Base-by-base conservation (phyloP, 30 jellyfish, hydroid and myxozoan species). In the Aurelia sp. region DNA sequence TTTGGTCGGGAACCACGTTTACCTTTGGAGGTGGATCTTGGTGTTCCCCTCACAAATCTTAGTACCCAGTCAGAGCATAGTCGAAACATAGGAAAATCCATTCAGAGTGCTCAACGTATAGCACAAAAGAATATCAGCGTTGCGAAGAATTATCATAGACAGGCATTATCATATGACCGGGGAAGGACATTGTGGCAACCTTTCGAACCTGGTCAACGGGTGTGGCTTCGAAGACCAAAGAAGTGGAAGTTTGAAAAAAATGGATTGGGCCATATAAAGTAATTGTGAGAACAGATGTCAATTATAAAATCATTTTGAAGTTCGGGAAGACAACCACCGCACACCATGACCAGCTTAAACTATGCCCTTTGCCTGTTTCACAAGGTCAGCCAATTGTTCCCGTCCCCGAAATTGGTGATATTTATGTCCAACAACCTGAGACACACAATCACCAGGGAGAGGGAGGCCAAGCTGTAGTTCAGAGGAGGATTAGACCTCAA, bases 241-340 rank as follows among this genome's bases (percentile, higher is more conserved):
- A n/a, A n/a, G n/a, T n/a, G n/a, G n/a, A n/a, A n/a, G 68, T 79
- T 79, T 73, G 73, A 30, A 65, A 37, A 13, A 44, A 59, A 57
- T 79, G 90, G 90, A 57, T 48, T 44, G 91, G 91, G 11, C 91
- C 91, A 41, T 82, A 82, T 85, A 59, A 53, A 82, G 70, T 82
- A 44, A 20, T 47, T 71, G 1, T 20, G 69, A 55, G 50, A 61
- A 48, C 66, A 18, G 85, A 79, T 60, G 85, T 82, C 57, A 82
- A 82, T 47, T 82, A 82, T 53, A 57, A 41, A 48, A 31, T 79
- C 33, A 76, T 8, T 84, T 69, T 78, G 78, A 69, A 82, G 20
- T 21, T 19, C 9, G 79, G 91, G 78, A 82, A 82, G 66, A 15
- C 3, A 16, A 68, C 70, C 44, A 78, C 70, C 58, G 75, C 76